Evolutionary conservation across 2,888 invertebrate genomes (phyloP).

Genomic region (Xestoiulus laeticollis): DNA sequence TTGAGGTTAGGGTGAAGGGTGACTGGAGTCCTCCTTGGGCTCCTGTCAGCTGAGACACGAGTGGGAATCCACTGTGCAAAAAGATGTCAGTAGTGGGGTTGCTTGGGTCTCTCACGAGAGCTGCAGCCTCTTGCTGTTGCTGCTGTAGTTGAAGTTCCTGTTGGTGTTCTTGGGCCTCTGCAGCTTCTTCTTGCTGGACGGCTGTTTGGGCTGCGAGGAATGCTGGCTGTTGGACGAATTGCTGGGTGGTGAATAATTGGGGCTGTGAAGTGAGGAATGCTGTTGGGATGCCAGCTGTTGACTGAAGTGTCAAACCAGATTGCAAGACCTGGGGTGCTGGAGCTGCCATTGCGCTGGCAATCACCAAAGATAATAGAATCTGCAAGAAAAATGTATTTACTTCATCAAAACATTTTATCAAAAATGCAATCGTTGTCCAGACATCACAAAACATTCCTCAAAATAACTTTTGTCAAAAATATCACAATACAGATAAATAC

Average conservation of each 20-base stretch:
- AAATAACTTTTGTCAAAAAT: too few species aligned
- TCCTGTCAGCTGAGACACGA: slow-evolving; percentile 23
- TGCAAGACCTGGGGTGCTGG: slow-evolving; percentile 4
- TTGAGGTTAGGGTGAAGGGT: slow-evolving; percentile 2
- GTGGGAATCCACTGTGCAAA: slow-evolving; percentile 52
- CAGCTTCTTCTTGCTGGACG: slow-evolving; percentile 40
- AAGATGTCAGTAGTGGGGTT: slow-evolving; percentile 51
- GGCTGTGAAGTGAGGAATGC: slow-evolving; percentile 29
- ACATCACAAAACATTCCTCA: too few species aligned
- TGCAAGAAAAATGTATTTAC: slow-evolving; percentile 18
- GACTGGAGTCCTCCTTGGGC: slow-evolving; percentile 45
- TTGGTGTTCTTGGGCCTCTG: slow-evolving; percentile 13
- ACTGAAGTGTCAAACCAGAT: neutral
- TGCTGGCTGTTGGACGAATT: slow-evolving; percentile 20
- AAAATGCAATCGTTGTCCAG: neutral
- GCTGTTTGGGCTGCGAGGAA: neutral
- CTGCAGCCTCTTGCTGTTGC: neutral
- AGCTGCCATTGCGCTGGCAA: slow-evolving; percentile 48
- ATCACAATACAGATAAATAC: too few species aligned
- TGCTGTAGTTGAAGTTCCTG: neutral
- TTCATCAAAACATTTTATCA: neutral
- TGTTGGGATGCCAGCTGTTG: slow-evolving; percentile 23
- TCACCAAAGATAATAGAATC: slow-evolving; percentile 28
- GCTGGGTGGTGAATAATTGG: slow-evolving; percentile 43
- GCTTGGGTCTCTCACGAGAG: slow-evolving; percentile 42